Evolutionary conservation across 2,113 vertebrate species (phyloP).

Genomic region (Garra rufa): DNA sequence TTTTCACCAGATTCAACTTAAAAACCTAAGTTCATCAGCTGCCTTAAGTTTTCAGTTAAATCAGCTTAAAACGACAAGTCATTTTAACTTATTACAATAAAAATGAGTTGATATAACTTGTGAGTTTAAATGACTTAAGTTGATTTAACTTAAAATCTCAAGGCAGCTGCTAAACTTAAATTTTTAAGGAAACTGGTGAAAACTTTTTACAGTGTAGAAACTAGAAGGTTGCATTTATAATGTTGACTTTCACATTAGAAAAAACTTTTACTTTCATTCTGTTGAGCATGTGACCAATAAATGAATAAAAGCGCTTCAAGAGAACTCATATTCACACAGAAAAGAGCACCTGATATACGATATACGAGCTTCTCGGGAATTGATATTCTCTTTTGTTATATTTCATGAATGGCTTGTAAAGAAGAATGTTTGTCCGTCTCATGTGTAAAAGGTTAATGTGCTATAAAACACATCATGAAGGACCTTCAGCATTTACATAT

Average conservation of each 20-base stretch:
- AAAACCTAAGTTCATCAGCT: too few relatives aligned
- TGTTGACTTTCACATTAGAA: background rate
- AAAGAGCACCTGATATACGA: background rate
- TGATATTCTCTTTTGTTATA: background rate
- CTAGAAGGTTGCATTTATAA: too few relatives aligned
- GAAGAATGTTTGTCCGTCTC: conserved; percentile 8
- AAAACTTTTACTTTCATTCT: background rate
- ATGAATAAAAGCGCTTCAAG: background rate
- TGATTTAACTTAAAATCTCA: too few relatives aligned
- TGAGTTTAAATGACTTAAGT: too few relatives aligned
- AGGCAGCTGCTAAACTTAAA: too few relatives aligned
- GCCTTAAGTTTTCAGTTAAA: too few relatives aligned
- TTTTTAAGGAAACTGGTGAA: too few relatives aligned
- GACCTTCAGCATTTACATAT: background rate
- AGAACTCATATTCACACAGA: background rate
- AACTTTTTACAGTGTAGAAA: too few relatives aligned
- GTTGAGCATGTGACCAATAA: background rate
- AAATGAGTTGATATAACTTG: too few relatives aligned
- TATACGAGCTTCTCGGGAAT: background rate
- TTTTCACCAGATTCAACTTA: too few relatives aligned
- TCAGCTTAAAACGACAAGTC: too few relatives aligned
- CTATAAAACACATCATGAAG: background rate
- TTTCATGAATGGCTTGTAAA: background rate
- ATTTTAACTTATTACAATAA: too few relatives aligned
- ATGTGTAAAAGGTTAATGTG: conserved; percentile 8